These are phyloP conservation scores for Torymus auratus DNA, from an alignment of 2,888 invertebrate species.

Conservation along the genomic window DNA sequence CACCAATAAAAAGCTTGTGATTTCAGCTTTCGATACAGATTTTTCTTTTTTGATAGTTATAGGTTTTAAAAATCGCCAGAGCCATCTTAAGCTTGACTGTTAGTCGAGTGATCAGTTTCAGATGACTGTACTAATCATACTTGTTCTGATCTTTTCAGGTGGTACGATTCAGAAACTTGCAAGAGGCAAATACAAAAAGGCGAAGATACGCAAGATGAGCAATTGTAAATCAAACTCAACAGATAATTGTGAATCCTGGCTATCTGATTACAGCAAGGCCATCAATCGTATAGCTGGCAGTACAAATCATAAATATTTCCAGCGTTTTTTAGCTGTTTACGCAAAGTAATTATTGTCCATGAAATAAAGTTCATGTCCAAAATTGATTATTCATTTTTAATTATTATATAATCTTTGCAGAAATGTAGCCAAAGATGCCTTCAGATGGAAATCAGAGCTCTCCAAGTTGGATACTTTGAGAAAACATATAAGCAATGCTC, in stretches of 20 bases:
- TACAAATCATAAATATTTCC: constrained; percentile 64
- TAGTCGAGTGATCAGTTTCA: too few relatives aligned
- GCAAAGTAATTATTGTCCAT: constrained; percentile 63
- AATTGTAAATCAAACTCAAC: constrained; percentile 8
- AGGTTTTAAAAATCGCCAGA: too few relatives aligned
- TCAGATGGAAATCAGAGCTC: constrained; percentile 65
- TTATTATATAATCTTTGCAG: constrained; percentile 63
- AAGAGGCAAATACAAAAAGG: background rate
- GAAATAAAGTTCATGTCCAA: background rate
- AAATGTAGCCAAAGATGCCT: constrained; percentile 69
- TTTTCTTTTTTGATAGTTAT: too few relatives aligned
- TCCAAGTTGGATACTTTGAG: constrained; percentile 69
- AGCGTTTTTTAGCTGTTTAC: constrained; percentile 65
- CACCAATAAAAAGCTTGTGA: too few relatives aligned
- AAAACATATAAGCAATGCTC: constrained; percentile 69
- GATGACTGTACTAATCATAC: too few relatives aligned
- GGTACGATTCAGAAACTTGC: background rate
- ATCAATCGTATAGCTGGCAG: constrained; percentile 64
- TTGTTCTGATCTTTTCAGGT: background rate
- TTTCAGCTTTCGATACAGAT: too few relatives aligned
- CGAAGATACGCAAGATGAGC: background rate
- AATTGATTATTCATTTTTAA: background rate
- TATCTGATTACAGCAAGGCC: constrained; percentile 64
- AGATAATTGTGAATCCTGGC: constrained; percentile 63
- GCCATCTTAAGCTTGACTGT: too few relatives aligned